Evolutionary conservation across 2,797 vertebrate species (phyloP), one percentile per base, ranked within the genome.

Genomic region (Threskiornis aethiopicus): DNA sequence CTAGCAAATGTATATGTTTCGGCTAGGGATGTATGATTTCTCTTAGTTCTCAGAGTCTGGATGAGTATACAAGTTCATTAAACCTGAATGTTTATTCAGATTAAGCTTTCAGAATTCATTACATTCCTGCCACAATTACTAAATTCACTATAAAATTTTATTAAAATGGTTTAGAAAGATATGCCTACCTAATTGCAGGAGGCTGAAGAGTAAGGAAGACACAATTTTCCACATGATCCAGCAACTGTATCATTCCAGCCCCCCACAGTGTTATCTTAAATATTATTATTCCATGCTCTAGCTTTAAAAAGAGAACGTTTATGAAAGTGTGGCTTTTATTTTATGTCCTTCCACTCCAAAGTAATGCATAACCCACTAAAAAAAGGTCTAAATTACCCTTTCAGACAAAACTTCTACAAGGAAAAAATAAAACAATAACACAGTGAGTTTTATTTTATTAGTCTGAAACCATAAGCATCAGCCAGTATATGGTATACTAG

Each of bases 61-160:
- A 52, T 67, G 29, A 78, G 55, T 49, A 75, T 61, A 46, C 8
- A 70, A 64, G n/a, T 80, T 87, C 37, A 46, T 94, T 77, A 89
- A 87, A 77, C 25, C 26, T 85, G 22, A 29, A 65, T 52, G 15
- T 46, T 89, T 80, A 77, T 91, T 67, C 81, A 78, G 67, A 67
- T 87, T 70, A 89, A 75, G 26, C 61, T 89, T 87, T 77, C 71
- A 75, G 64, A 87, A 94, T 89, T 94, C 57, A 78, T 91, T 85
- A 17, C 46, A 37, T 39, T 78, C 26, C 46, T 85, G 29, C 16
- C 39, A 57, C 26, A 77, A 64, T 51, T 44, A 80, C 26, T 83
- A 71, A 77, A 57, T 71, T 92, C 41, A 51, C 25, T 39, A 28
- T 69, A 41, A 77, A 89, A 65, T 31, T 37, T 77, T 64, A 85